Conservation (phyloP, 2,113 vertebrate species). For the Eublepharis macularius region DNA sequence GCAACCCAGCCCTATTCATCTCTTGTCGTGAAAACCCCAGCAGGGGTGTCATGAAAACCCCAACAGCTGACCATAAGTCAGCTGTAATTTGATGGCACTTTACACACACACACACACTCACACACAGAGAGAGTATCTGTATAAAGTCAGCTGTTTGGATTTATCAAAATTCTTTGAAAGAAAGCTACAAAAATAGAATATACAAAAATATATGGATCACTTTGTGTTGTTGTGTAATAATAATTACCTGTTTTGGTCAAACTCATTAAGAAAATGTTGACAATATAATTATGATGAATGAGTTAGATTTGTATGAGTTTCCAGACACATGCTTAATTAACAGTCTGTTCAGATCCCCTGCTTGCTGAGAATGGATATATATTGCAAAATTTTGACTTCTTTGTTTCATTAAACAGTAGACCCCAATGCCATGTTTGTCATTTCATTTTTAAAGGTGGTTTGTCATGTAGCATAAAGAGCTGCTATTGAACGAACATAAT, state of each 20-base stretch:
- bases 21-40: too few relatives aligned
- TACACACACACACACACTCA: too few relatives aligned
- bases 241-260: conserved; percentile 57
- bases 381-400: too few relatives aligned
- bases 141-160: conserved; percentile 29
- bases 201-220: conserved; percentile 32
- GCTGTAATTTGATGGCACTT: too few relatives aligned
- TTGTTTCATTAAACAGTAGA: not conserved
- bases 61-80: too few relatives aligned
- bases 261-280: conserved; percentile 57
- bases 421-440: not conserved
- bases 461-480: not conserved
- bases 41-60: too few relatives aligned
- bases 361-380: not conserved
- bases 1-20: too few relatives aligned
- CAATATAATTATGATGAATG: conserved; percentile 34
- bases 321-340: not conserved
- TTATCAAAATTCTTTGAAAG: conserved; percentile 43
- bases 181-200: too few relatives aligned
- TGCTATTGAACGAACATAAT: not conserved
- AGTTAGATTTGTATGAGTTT: not conserved
- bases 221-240: conserved; percentile 50
- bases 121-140: too few relatives aligned
- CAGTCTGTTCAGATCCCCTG: not conserved
- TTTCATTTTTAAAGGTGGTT: not conserved